Percentiles rank a stretch among this genome's conserved stretches.
These are phyloP conservation scores for Vandiemenella viatica DNA, from an alignment of 2,888 invertebrate species.

Conservation along the genomic window DNA sequence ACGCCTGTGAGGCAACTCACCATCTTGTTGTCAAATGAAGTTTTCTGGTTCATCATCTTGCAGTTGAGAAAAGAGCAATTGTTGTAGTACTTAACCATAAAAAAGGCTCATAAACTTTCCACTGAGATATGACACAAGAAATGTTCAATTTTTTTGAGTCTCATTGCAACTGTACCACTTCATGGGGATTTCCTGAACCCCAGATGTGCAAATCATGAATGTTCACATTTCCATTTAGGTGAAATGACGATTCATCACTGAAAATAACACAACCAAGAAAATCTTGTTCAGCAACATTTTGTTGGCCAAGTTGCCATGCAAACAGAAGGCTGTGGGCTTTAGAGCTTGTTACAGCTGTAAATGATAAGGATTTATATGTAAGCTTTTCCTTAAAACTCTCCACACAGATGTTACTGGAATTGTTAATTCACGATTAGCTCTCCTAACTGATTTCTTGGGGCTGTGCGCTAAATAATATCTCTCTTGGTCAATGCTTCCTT, in stretches of 20 bases:
- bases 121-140: background rate
- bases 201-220: background rate
- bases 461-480: background rate
- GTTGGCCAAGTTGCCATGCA: background rate
- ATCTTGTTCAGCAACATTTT: background rate
- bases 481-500: background rate
- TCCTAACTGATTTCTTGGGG: constrained; percentile 4
- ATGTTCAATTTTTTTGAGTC: constrained; percentile 3
- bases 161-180: constrained; percentile 3
- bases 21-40: background rate
- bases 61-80: constrained; percentile 1
- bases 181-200: background rate
- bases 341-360: constrained; percentile 2
- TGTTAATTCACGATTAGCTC: constrained; percentile 3
- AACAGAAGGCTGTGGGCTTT: background rate
- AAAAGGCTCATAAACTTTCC: constrained; percentile 4
- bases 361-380: constrained; percentile 1
- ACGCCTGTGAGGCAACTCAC: background rate
- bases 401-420: constrained; percentile 2
- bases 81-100: background rate
- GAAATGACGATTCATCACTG: constrained; percentile 2
- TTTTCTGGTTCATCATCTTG: no score
- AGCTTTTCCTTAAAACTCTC: constrained; percentile 3
- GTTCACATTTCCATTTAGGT: background rate
- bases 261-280: background rate